A percentile compares a stretch with the other conserved stretches of the same genome.
Conservation (phyloP, 2,888 invertebrate genomes). For the Invenusta paracnida region DNA sequence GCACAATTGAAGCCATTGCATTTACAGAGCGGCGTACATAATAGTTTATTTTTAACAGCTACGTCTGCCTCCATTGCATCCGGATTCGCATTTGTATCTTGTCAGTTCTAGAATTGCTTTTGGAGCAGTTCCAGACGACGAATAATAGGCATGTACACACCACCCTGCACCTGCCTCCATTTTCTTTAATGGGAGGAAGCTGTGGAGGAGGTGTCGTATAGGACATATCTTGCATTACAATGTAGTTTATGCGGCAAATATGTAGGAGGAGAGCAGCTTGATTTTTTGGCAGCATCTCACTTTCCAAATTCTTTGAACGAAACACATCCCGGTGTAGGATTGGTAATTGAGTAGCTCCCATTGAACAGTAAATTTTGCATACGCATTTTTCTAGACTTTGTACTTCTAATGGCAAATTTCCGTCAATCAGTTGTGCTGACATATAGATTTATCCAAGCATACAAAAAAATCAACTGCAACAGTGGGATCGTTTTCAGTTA, state of each 20-base stretch:
- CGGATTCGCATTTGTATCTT: no score
- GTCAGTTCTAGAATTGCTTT: no score
- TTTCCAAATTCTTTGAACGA: slow-evolving; percentile 10
- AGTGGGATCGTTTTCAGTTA: no score
- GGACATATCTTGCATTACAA: not conserved
- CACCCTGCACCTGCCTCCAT: no score
- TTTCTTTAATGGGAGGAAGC: slow-evolving; percentile 1
- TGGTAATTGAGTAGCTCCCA: not conserved
- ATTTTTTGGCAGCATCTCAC: not conserved
- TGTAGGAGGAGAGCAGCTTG: not conserved
- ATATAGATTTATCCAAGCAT: not conserved
- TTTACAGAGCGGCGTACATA: no score
- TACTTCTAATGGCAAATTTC: not conserved
- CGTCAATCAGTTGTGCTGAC: not conserved
- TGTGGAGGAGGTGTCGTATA: slow-evolving; percentile 5
- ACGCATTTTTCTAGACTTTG: not conserved
- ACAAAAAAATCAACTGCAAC: not conserved
- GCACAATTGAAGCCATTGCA: no score
- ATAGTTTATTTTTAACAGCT: no score
- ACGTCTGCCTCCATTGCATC: no score
- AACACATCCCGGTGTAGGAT: not conserved
- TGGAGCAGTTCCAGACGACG: no score
- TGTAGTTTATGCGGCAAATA: not conserved
- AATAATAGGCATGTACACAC: no score
- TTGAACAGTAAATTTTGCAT: slow-evolving; percentile 3